Conservation (phyloP, 2,113 vertebrate genomes). For the Vulpes lagopus region DNA sequence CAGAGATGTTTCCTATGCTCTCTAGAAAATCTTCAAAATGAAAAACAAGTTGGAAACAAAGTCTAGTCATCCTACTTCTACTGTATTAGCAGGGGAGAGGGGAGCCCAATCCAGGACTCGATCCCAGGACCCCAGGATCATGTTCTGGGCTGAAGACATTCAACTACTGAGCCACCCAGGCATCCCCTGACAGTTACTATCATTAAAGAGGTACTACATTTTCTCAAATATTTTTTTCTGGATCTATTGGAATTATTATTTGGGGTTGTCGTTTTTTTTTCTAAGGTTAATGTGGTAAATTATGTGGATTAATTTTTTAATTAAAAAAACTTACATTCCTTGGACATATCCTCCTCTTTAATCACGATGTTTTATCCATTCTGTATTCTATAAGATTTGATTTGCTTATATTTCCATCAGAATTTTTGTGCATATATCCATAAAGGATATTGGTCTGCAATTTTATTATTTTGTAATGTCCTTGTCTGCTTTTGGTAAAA, state of each 20-base stretch:
- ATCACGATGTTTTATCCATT: neutral
- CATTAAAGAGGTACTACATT: neutral
- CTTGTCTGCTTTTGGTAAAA: neutral
- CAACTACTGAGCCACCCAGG: too few relatives aligned
- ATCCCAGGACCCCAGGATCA: too few relatives aligned
- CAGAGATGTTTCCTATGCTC: neutral
- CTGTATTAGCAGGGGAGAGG: neutral
- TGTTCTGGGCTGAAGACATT: too few relatives aligned
- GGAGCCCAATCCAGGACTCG: too few relatives aligned
- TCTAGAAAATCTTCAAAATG: conserved; percentile 15
- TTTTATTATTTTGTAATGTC: neutral
- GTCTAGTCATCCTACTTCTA: neutral
- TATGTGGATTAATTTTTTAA: neutral
- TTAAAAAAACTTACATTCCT: neutral
- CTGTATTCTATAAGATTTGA: neutral
- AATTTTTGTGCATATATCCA: neutral
- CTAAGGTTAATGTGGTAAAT: neutral
- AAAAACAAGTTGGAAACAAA: neutral
- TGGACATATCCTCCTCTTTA: neutral
- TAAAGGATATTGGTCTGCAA: neutral
- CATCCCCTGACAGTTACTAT: neutral
- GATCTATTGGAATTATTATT: neutral
- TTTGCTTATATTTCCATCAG: neutral
- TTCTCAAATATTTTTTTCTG: neutral
- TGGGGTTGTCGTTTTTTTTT: neutral